Conservation (phyloP, 2,888 invertebrate species). For the Pristionchus maxplancki region DNA sequence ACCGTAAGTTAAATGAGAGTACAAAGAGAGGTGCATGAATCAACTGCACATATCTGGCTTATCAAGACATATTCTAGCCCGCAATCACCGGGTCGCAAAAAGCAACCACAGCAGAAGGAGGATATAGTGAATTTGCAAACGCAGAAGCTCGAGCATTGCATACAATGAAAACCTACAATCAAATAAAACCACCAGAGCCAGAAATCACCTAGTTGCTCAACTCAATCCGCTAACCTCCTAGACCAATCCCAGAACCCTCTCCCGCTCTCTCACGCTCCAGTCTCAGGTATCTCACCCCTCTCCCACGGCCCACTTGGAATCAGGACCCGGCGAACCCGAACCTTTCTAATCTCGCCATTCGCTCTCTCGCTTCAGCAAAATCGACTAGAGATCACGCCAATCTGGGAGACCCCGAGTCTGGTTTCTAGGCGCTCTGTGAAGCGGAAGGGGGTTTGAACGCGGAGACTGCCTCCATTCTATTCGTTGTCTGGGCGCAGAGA, state of each 20-base stretch:
- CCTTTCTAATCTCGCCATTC: not conserved
- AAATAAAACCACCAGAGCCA: too few species aligned
- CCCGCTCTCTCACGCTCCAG: not conserved
- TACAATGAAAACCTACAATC: too few species aligned
- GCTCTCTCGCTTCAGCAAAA: not conserved
- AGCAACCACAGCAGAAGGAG: too few species aligned
- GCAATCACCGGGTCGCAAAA: not conserved
- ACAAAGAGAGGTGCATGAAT: not conserved
- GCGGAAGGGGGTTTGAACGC: not conserved
- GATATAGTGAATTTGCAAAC: too few species aligned
- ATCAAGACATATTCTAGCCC: not conserved
- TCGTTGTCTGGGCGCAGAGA: not conserved
- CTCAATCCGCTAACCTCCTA: not conserved
- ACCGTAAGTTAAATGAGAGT: not conserved
- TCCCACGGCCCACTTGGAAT: conserved; percentile 12
- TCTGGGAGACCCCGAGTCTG: too few species aligned
- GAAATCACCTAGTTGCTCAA: not conserved
- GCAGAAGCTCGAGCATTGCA: too few species aligned
- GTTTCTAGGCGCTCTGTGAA: not conserved
- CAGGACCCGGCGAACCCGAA: not conserved
- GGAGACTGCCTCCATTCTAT: not conserved
- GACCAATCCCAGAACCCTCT: not conserved
- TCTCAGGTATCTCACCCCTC: not conserved
- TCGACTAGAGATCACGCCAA: not conserved
- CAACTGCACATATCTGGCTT: not conserved